A percentile compares a stretch with the other conserved stretches of the same genome.
phyloP scores from a whole-genome alignment of 1,140 invertebrate species.

The Frieseomelitta varia region DNA sequence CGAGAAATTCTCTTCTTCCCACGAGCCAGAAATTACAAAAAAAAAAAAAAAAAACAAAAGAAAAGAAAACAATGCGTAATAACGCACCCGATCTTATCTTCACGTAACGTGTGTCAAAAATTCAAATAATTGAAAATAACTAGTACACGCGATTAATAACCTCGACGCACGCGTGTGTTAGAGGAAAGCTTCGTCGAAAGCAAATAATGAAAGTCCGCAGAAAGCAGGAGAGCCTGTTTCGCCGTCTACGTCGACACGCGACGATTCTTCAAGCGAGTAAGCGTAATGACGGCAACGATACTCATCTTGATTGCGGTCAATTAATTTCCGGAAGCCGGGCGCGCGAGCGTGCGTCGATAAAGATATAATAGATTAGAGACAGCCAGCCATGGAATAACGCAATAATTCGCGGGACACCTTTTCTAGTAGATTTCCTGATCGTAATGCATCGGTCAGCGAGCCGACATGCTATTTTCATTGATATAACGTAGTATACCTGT shows the following conservation, averaged over 20 bases:
- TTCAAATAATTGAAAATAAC: neutral
- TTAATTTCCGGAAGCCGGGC: neutral
- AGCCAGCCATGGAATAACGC: neutral
- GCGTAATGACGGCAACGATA: neutral
- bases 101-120: neutral
- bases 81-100: neutral
- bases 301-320: neutral
- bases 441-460: neutral
- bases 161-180: accelerated
- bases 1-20: slow-evolving; percentile 18
- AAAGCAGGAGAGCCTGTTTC: neutral
- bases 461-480: neutral
- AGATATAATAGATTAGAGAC: neutral
- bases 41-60: too few relatives aligned
- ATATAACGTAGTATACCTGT: neutral
- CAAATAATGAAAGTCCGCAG: slow-evolving; percentile 3
- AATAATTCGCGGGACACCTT: neutral
- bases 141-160: neutral
- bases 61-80: slow-evolving; percentile 8
- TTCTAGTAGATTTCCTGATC: too few relatives aligned
- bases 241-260: neutral
- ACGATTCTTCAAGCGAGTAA: neutral
- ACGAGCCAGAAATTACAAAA: slow-evolving; percentile 25
- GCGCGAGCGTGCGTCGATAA: neutral
- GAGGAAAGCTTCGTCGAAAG: neutral